phyloP scores from a whole-genome alignment of 2,113 vertebrate species.

The Tauraco erythrolophus region DNA sequence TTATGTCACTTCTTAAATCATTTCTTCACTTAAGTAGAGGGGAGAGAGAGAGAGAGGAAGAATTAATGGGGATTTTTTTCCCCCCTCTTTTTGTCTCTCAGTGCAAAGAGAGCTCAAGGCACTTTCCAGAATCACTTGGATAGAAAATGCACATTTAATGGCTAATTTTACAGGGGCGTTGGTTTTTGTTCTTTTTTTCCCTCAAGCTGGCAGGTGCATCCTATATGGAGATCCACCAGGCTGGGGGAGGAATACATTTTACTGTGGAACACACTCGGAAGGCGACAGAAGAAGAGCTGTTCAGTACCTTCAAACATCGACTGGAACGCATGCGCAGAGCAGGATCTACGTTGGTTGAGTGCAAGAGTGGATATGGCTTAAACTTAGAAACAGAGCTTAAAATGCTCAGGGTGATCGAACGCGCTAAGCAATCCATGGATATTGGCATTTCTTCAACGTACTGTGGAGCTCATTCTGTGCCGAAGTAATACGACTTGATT shows the following conservation, averaged over 20 bases:
- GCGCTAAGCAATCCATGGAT: conserved; percentile 73
- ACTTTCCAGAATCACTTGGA: neutral
- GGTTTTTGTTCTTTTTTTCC: neutral
- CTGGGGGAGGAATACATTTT: conserved; percentile 94
- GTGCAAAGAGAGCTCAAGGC: neutral
- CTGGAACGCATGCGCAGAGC: conserved; percentile 82
- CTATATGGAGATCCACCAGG: conserved; percentile 95
- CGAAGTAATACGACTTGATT: conserved; percentile 80
- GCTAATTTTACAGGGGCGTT: neutral
- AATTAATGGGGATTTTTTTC: neutral
- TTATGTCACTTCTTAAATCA: fast-evolving
- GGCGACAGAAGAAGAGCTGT: conserved; percentile 80
- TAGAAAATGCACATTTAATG: neutral
- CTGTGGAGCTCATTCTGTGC: conserved; percentile 93
- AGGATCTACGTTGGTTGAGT: conserved; percentile 92
- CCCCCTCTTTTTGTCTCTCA: neutral
- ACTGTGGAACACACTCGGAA: conserved; percentile 88
- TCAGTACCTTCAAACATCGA: conserved; percentile 73
- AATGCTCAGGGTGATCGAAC: conserved; percentile 90
- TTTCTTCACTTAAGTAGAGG: neutral
- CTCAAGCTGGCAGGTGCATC: conserved; percentile 90
- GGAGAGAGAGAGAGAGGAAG: neutral
- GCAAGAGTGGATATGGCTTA: conserved; percentile 97
- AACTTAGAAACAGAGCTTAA: conserved; percentile 88
- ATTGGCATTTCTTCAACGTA: conserved; percentile 91